Base-by-base conservation (phyloP, 64 coral and sea anemone species). In the Orbicella faveolata region DNA sequence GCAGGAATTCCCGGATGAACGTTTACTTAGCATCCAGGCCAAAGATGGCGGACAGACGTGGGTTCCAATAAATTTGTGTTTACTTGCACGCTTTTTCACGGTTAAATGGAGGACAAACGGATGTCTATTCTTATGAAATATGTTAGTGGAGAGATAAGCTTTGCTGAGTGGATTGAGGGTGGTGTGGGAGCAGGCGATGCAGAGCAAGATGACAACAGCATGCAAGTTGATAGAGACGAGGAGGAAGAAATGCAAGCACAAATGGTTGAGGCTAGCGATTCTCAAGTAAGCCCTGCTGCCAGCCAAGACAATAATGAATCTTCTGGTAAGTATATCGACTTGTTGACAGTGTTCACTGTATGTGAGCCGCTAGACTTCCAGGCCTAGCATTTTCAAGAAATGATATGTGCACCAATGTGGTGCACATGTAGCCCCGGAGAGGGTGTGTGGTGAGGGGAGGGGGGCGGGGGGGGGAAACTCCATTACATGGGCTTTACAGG, bases 71-170 rank as follows among this genome's bases (percentile, higher is more conserved):
- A 39, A 68, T 8, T 7, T 21, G 7, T 11, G 3, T 34, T 34
- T 34, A 2, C 2, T 3, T 81, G 19, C 13, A 37, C 4, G 4
- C 36, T 1, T 59, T 44, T 61, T 79, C 62, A 3, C 57, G 19
- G 2, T 35, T 23, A 69, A 8, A 94, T 94, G 92, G 92, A 77
- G 21, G 79, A 84, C 19, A 70, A 89, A 78, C 88, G 44, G 59
- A 79, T 94, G 2, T 34, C 36, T 19, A 64, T 74, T 66, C 78
- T 99, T 51, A 74, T 99, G 88, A 89, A 94, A 23, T 99, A 95
- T 79, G 44, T 99, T 8, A 88, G 93, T 76, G 96, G 96, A 21
- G 96, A 99, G 73, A 99, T 99, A 69, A 89, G 91, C 34, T 95
- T 99, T 75, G 78, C 82, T 68, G 90, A 99, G 87, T 99, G 96